Evolutionary conservation across 2,113 vertebrate genomes (phyloP).

Genomic region (Otus sunia): DNA sequence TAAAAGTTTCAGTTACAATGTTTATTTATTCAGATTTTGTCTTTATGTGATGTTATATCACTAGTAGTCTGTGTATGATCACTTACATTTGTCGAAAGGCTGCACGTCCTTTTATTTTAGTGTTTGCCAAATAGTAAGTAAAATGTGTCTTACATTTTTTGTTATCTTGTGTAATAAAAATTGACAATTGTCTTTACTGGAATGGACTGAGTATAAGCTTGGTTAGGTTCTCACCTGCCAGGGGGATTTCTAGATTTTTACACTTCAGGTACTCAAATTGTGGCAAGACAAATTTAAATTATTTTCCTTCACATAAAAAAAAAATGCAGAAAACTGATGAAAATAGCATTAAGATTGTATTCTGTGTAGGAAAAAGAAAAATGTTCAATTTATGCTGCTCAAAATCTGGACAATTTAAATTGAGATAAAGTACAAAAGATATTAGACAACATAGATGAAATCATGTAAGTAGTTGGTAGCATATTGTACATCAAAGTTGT

Average conservation of each 20-base stretch:
- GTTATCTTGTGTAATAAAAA: not conserved
- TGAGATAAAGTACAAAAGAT: not conserved
- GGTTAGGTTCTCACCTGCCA: not conserved
- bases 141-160: not conserved
- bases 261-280: not conserved
- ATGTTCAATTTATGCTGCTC: not conserved
- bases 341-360: not conserved
- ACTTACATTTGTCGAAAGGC: not conserved
- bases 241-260: not conserved
- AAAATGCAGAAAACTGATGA: not conserved
- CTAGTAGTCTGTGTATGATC: not conserved
- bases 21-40: not conserved
- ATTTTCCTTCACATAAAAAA: not conserved
- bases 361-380: not conserved
- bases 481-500: not conserved
- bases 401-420: not conserved
- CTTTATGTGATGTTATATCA: not conserved
- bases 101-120: not conserved
- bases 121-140: not conserved
- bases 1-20: not conserved
- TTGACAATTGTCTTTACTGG: not conserved
- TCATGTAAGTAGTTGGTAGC: not conserved
- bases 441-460: not conserved
- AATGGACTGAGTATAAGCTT: not conserved
- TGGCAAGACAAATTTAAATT: not conserved